These are phyloP conservation scores for Epistrophe grossulariae DNA, from an alignment of 2,888 invertebrate species.

Conservation along the genomic window DNA sequence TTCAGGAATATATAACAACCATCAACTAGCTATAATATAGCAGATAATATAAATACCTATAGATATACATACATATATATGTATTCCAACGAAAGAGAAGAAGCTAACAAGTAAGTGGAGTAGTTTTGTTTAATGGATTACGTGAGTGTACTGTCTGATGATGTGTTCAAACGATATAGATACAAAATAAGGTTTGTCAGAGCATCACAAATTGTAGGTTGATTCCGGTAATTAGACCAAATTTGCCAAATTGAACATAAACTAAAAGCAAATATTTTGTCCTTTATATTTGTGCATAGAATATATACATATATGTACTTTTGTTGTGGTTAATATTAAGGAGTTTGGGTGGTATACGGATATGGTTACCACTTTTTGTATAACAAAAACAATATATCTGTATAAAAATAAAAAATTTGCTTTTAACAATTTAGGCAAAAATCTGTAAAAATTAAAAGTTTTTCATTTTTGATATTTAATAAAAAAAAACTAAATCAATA, in stretches of 20 bases:
- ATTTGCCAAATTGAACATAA: conserved; percentile 69
- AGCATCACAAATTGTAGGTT: conserved; percentile 53
- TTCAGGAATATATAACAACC: not conserved
- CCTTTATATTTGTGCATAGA: conserved; percentile 16
- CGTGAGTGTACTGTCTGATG: conserved; percentile 71
- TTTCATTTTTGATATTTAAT: no score
- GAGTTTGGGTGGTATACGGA: not conserved
- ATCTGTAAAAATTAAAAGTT: no score
- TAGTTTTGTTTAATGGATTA: conserved; percentile 73
- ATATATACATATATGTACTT: not conserved
- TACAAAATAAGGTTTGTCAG: conserved; percentile 25
- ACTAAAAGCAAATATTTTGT: conserved; percentile 56
- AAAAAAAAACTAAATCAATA: no score
- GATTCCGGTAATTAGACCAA: conserved; percentile 72
- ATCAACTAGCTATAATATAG: not conserved
- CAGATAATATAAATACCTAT: no score
- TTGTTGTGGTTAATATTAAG: not conserved
- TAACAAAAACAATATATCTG: not conserved
- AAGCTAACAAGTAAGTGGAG: conserved; percentile 65
- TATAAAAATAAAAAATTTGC: no score
- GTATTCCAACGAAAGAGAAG: not conserved
- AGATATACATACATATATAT: not conserved
- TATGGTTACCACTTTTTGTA: not conserved
- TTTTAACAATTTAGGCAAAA: no score
- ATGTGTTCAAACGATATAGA: conserved; percentile 38